phyloP scores from a whole-genome alignment of 2,797 vertebrate species.

The Carcharodon carcharias region DNA sequence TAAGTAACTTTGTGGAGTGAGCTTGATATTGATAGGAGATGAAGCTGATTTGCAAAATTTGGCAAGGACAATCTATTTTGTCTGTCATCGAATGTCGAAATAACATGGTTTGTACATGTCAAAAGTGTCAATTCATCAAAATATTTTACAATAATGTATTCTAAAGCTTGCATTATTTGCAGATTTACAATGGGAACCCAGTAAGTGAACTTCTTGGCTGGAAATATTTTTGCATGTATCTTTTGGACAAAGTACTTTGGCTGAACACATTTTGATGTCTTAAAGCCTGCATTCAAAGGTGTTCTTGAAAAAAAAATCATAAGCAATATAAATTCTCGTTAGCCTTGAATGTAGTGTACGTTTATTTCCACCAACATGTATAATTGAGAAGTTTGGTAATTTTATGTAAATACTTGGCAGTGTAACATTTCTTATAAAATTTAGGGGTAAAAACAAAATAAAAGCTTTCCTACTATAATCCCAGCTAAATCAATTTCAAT shows the following conservation, averaged over 20 bases:
- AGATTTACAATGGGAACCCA: background rate
- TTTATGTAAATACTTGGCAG: background rate
- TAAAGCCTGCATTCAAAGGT: background rate
- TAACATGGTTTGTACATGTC: background rate
- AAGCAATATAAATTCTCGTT: background rate
- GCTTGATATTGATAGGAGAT: background rate
- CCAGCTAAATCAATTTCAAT: background rate
- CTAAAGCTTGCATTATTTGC: background rate
- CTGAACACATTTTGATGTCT: background rate
- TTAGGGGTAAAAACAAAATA: background rate
- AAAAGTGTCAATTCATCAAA: background rate
- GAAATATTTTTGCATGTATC: background rate
- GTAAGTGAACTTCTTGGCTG: background rate
- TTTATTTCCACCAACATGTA: background rate
- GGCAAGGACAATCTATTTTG: background rate
- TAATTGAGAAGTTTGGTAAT: background rate
- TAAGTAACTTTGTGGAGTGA: too few relatives aligned
- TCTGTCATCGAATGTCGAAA: background rate
- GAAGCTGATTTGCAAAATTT: background rate
- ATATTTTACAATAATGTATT: background rate
- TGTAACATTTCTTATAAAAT: background rate
- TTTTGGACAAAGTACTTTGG: background rate
- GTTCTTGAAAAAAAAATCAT: background rate
- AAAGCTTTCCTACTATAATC: background rate
- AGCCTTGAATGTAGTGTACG: background rate